phyloP scores from a whole-genome alignment of 2,113 vertebrate species.

The Channa argus region DNA sequence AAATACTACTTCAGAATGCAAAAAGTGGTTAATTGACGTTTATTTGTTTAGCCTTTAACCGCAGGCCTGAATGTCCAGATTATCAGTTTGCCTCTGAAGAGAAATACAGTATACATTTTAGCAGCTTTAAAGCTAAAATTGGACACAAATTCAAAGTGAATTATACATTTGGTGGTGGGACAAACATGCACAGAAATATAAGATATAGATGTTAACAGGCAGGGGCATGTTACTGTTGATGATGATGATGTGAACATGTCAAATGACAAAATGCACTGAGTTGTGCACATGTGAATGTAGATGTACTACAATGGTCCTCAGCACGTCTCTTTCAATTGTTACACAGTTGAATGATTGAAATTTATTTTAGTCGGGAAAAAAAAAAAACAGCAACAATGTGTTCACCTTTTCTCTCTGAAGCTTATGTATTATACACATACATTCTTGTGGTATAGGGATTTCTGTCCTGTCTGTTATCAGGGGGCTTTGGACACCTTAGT shows the following conservation, averaged over 20 bases:
- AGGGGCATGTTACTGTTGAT: neutral
- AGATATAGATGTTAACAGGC: neutral
- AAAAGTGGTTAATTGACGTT: too few species aligned
- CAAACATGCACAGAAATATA: neutral
- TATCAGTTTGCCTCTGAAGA: neutral
- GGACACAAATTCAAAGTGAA: neutral
- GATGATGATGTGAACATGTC: neutral
- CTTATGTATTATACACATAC: constrained; percentile 26
- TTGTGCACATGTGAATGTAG: neutral
- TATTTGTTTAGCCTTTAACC: too few species aligned
- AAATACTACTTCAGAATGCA: too few species aligned
- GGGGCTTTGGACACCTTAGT: constrained; percentile 34
- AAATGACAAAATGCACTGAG: neutral
- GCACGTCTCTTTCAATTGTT: neutral
- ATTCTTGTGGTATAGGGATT: constrained; percentile 11
- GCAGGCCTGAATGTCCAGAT: neutral
- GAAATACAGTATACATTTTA: too few species aligned
- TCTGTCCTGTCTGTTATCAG: constrained; percentile 25
- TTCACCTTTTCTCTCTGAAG: neutral
- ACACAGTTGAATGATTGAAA: constrained; percentile 3
- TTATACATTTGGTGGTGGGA: neutral
- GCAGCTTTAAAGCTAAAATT: neutral
- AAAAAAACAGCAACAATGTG: neutral
- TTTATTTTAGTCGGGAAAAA: neutral
- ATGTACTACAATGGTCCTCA: neutral